phyloP scores from a whole-genome alignment of 2,113 vertebrate genomes.

The Bos indicus region DNA sequence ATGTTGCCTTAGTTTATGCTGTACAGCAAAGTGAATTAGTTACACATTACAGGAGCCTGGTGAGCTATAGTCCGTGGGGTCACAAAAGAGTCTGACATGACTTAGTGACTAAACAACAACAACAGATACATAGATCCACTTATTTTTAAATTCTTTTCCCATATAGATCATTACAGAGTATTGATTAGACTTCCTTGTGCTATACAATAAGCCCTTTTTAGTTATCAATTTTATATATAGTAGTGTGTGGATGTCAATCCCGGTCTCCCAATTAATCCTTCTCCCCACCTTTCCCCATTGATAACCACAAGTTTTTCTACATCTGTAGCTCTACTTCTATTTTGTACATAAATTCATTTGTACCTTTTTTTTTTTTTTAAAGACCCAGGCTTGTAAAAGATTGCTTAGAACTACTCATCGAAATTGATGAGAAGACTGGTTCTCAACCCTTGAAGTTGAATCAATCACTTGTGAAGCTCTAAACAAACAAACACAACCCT shows the following conservation, averaged over 20 bases:
- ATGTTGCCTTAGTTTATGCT: background rate
- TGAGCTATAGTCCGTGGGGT: background rate
- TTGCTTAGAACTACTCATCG: background rate
- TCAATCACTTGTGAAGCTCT: background rate
- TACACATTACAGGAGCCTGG: background rate
- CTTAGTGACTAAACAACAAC: background rate
- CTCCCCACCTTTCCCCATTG: background rate
- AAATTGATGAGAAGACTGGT: background rate
- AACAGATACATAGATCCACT: background rate
- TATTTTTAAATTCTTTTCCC: background rate
- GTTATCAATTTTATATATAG: background rate
- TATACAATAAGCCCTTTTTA: background rate
- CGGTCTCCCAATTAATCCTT: background rate
- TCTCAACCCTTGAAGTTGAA: background rate
- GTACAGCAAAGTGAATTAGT: background rate
- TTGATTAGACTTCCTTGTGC: background rate
- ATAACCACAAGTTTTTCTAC: background rate
- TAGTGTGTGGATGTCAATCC: background rate
- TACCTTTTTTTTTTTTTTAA: background rate
- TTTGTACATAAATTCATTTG: background rate
- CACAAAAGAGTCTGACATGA: background rate
- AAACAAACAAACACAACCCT: background rate
- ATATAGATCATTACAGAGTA: background rate
- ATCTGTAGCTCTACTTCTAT: background rate
- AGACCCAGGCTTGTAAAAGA: background rate